Conservation (phyloP, 2,797 vertebrate species). For the Holocentrus rufus region DNA sequence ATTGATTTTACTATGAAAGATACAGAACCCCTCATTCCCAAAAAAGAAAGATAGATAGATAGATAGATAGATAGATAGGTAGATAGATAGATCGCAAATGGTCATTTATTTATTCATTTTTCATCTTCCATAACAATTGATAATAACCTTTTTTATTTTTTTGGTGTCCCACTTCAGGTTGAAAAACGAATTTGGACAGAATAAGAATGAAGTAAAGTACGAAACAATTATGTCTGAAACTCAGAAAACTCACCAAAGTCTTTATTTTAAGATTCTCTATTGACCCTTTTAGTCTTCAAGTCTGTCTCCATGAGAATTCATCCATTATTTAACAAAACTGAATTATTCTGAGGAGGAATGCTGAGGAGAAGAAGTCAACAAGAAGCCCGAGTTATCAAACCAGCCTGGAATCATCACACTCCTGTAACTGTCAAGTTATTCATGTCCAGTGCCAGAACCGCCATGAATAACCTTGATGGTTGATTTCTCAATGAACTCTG, state of each 20-base stretch:
- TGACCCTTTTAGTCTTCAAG: conserved; percentile 26
- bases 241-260: not conserved
- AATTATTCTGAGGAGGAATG: conserved; percentile 49
- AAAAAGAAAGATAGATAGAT: no score
- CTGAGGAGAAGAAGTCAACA: not conserved
- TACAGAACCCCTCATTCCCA: no score
- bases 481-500: conserved; percentile 17
- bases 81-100: no score
- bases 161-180: not conserved
- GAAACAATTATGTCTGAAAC: conserved; percentile 16
- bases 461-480: not conserved
- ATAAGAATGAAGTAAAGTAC: not conserved
- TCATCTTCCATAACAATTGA: conserved; percentile 4
- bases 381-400: conserved; percentile 66
- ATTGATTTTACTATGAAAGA: no score
- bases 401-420: conserved; percentile 68
- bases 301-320: conserved; percentile 28
- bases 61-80: no score
- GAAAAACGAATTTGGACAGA: not conserved
- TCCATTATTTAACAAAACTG: conserved; percentile 30
- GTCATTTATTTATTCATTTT: no score
- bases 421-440: conserved; percentile 65
- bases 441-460: conserved; percentile 64
- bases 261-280: conserved; percentile 21
- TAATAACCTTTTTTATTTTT: not conserved